phyloP scores from a whole-genome alignment of 2,113 vertebrate genomes.

The Xenopus tropicalis region UCB_Xtro_10.0 CM004446.2:104679001-104679500 shows the following conservation, averaged over 20 bases:
- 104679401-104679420: not conserved
- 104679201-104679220: conserved; percentile 54
- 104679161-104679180: conserved; percentile 70
- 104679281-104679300: conserved; percentile 53
- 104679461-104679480: too few species aligned
- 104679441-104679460: too few species aligned
- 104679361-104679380: conserved; percentile 81
- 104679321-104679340: conserved; percentile 54
- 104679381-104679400: conserved; percentile 73
- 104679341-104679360: conserved; percentile 58
- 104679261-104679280: conserved; percentile 55
- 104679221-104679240: conserved; percentile 62
- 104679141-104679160: conserved; percentile 86
- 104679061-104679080: conserved; percentile 71
- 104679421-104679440: not conserved
- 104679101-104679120: conserved; percentile 84
- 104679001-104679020: not conserved
- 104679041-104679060: conserved; percentile 78
- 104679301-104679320: conserved; percentile 46
- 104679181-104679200: conserved; percentile 60
- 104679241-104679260: conserved; percentile 65
- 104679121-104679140: conserved; percentile 78
- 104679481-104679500: too few species aligned
- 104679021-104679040: conserved; percentile 75
- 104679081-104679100: conserved; percentile 61